phyloP scores from a whole-genome alignment of 1,140 invertebrate species.

The Drosophila albomicans region DNA sequence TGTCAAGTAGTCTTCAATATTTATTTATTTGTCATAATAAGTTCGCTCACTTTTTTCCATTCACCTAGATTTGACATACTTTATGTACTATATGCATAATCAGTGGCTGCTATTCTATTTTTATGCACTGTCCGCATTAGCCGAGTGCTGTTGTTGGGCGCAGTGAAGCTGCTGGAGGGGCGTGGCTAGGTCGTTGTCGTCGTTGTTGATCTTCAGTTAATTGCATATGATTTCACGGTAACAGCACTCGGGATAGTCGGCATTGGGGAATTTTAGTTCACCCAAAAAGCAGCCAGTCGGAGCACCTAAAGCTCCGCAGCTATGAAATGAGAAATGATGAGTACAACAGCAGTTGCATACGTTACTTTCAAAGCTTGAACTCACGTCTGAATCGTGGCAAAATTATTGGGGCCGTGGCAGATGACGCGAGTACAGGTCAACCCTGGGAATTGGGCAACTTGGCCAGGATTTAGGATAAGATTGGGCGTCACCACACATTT shows the following conservation, averaged over 20 bases:
- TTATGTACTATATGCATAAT: not conserved
- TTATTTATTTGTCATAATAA: not conserved
- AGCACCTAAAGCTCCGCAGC: not conserved
- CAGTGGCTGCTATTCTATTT: conserved; percentile 4
- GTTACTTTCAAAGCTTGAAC: too few species aligned
- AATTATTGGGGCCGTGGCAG: too few species aligned
- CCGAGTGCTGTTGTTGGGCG: not conserved
- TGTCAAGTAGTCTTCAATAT: not conserved
- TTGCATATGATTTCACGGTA: not conserved
- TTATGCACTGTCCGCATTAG: not conserved
- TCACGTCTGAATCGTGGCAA: too few species aligned
- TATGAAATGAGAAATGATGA: conserved; percentile 1
- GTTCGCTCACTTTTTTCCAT: not conserved
- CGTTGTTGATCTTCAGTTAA: not conserved
- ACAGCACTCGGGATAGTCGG: conserved; percentile 42
- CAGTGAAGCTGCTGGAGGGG: not conserved
- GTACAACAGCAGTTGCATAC: too few species aligned
- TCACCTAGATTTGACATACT: not conserved
- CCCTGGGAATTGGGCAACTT: not conserved
- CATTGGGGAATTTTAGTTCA: conserved; percentile 8
- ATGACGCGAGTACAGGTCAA: not conserved
- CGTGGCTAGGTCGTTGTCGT: not conserved
- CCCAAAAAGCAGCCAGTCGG: conserved; percentile 28
- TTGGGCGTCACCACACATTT: conserved; percentile 21
- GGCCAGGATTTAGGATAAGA: conserved; percentile 22